phyloP scores from a whole-genome alignment of 2,113 vertebrate genomes.

The Arvicanthis niloticus region DNA sequence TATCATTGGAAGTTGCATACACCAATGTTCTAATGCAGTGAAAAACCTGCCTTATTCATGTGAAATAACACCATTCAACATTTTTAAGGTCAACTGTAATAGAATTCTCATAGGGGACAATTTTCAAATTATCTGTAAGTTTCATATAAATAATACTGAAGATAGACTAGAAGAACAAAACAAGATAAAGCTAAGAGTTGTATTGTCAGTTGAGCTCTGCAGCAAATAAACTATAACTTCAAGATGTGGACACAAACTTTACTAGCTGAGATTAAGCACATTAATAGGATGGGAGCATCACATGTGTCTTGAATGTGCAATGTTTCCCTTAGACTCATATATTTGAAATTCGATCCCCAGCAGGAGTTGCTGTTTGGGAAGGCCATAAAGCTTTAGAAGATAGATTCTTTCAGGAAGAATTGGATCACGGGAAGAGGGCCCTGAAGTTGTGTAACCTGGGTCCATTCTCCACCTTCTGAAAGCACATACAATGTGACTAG shows the following conservation, averaged over 20 bases:
- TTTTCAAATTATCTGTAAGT: not conserved
- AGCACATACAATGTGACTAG: not conserved
- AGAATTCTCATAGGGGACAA: not conserved
- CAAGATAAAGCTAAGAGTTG: not conserved
- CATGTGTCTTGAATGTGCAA: not conserved
- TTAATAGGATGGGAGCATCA: not conserved
- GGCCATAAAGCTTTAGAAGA: not conserved
- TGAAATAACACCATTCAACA: not conserved
- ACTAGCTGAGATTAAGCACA: not conserved
- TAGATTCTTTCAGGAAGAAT: not conserved
- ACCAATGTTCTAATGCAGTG: not conserved
- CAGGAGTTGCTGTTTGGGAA: no score
- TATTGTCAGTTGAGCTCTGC: not conserved
- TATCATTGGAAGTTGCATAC: not conserved
- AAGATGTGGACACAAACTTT: not conserved
- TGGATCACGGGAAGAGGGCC: not conserved
- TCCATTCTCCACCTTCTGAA: fast-evolving
- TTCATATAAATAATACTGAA: not conserved
- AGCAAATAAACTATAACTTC: no score
- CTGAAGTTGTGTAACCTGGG: not conserved
- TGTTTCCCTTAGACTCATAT: not conserved
- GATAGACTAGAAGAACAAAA: not conserved
- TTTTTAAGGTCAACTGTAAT: not conserved
- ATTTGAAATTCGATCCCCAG: not conserved
- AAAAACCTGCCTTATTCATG: not conserved